phyloP scores from a whole-genome alignment of 2,888 invertebrate species.

The Trissolcus japonicus region DNA sequence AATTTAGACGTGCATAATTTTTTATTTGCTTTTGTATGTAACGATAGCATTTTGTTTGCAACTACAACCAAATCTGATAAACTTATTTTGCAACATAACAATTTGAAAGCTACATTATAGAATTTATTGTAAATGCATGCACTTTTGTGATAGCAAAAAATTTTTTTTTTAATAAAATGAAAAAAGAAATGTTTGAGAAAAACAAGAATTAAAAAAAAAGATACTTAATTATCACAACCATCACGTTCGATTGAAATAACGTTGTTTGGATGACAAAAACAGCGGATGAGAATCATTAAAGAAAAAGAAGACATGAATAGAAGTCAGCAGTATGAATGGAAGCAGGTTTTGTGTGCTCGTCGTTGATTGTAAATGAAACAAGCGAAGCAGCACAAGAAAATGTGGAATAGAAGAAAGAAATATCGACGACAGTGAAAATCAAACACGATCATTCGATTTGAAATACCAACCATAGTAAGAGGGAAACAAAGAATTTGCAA shows the following conservation, averaged over 20 bases:
- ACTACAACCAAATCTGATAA: not conserved
- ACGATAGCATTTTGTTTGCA: not conserved
- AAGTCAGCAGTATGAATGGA: constrained; percentile 16
- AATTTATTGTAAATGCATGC: no score
- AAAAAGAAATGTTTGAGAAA: no score
- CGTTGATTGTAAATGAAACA: constrained; percentile 11
- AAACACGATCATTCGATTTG: constrained; percentile 4
- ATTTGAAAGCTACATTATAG: no score
- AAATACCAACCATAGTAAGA: no score
- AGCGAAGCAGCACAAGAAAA: constrained; percentile 8
- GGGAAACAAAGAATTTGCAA: no score
- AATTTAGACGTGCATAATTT: constrained; percentile 22
- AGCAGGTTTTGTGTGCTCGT: constrained; percentile 23
- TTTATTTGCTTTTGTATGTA: constrained; percentile 14
- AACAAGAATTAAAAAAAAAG: no score
- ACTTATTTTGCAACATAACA: no score
- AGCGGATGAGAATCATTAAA: not conserved
- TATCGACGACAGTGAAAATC: constrained; percentile 16
- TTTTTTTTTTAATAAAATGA: no score
- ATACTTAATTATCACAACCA: no score
- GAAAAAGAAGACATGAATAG: constrained; percentile 3
- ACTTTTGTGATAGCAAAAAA: no score
- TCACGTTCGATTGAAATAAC: not conserved
- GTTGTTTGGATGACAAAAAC: constrained; percentile 4
- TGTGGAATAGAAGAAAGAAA: constrained; percentile 7